A percentile compares a stretch with the other conserved stretches of the same genome.
phyloP scores from a whole-genome alignment of 2,797 vertebrate species.

The Cryptoprocta ferox region DNA sequence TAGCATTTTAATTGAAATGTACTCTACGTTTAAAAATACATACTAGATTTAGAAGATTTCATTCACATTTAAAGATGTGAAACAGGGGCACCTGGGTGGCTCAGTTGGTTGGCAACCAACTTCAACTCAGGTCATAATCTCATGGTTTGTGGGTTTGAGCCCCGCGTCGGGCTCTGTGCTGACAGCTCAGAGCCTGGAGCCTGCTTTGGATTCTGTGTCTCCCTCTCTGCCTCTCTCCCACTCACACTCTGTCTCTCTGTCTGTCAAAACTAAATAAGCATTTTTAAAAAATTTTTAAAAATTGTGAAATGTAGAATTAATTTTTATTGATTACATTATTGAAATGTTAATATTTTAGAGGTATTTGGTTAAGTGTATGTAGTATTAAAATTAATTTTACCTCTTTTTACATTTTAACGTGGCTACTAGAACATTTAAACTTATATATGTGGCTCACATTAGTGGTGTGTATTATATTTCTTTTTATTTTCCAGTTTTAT shows the following conservation, averaged over 20 bases:
- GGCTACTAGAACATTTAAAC: neutral
- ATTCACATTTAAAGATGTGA: neutral
- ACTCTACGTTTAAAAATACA: slow-evolving; percentile 30
- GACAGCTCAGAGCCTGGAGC: no score
- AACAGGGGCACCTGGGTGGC: neutral
- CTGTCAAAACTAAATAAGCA: no score
- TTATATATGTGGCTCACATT: neutral
- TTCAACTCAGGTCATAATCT: no score
- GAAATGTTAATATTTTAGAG: slow-evolving; percentile 5
- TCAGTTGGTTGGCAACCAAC: no score
- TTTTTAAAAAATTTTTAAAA: no score
- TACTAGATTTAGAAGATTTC: neutral
- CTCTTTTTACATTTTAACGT: neutral
- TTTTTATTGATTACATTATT: slow-evolving; percentile 11
- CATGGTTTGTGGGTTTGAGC: no score
- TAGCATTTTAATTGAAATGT: slow-evolving; percentile 54
- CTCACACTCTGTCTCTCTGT: no score
- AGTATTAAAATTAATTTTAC: slow-evolving; percentile 21
- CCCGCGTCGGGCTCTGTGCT: no score
- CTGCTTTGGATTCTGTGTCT: no score
- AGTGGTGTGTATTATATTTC: neutral
- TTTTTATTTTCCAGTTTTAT: neutral
- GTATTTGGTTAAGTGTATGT: neutral
- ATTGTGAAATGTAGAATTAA: neutral
- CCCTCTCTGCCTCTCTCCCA: no score